Base-by-base conservation (phyloP, 2,797 vertebrate species). In the Pseudocheirus occidentalis region DNA sequence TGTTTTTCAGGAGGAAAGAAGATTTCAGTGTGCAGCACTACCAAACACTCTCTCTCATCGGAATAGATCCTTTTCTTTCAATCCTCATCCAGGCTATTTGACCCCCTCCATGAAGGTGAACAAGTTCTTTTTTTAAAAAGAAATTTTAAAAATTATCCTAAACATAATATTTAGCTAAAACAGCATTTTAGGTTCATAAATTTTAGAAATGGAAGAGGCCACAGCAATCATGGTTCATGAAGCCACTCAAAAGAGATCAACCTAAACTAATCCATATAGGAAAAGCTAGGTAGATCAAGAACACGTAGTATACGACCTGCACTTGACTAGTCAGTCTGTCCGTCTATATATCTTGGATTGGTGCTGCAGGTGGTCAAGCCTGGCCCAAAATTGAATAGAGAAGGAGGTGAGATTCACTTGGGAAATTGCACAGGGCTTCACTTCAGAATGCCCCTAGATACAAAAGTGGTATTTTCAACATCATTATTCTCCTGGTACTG, bases 31-130 rank as follows among this genome's bases (percentile, higher is more conserved):
- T 62, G 98, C 99, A 66, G 98, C 99, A 94, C 98, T 99, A 93
- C 98, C 98, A 92, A 97, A 98, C 46, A 97, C 98, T 81, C 98
- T 99, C 97, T 99, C 98, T 97, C 98, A 99, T 95, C 98, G 99
- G 97, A 99, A 99, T 96, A 98, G 99, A 95, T 99, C 98, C 94
- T 99, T 99, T 97, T 99, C 99, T 96, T 99, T 99, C 98, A 99
- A 99, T 96, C 99, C 99, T 95, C 99, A 98, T 96, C 98, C 98
- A 0, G 99, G 98, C 95, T 99, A 98, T 62, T 93, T 99, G 97
- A 99, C 99, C 94, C 99, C 99, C 89, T 99, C 99, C 97, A 98
- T 99, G 98, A 99, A 99, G 99, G 99, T 99, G 99, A 99, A 89
- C 5, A 28, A 55, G 34, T 27, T 92, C 58, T 94, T 0, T 91